phyloP scores from a whole-genome alignment of 2,888 invertebrate species.

The Lamproptera curius region DNA sequence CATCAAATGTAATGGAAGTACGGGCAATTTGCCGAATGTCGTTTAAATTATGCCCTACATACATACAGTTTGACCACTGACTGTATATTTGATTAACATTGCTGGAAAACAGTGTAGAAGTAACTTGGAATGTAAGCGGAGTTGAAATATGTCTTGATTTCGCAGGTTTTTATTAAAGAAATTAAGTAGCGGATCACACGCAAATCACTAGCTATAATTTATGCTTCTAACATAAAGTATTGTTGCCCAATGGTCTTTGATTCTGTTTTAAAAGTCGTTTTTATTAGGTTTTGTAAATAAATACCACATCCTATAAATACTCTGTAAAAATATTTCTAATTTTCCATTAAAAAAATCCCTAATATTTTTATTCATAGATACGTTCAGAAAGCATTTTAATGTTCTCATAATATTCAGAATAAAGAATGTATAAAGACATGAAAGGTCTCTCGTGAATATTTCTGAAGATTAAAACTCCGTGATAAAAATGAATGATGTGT shows the following conservation, averaged over 20 bases:
- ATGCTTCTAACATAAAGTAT: no score
- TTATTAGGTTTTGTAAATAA: background rate
- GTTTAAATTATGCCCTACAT: background rate
- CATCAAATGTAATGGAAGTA: conserved; percentile 7
- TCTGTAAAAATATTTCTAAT: background rate
- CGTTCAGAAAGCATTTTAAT: no score
- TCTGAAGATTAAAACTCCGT: conserved; percentile 15
- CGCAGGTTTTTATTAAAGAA: no score
- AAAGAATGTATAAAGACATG: conserved; percentile 1
- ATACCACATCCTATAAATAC: background rate
- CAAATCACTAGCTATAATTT: no score
- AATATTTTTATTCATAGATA: background rate
- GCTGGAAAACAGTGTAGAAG: no score
- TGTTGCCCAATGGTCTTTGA: no score
- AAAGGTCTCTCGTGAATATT: background rate
- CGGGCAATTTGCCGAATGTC: conserved; percentile 3
- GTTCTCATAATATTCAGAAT: no score
- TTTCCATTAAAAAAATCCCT: background rate
- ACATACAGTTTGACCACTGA: no score
- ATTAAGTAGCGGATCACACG: no score
- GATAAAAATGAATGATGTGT: conserved; percentile 19
- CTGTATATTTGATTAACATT: no score
- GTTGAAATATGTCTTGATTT: no score
- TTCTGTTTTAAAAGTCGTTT: background rate
- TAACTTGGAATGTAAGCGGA: no score